A percentile compares a stretch with the other conserved stretches of the same genome.
Conservation (phyloP, 2,113 vertebrate genomes). For the Mormyrus lacerda region DNA sequence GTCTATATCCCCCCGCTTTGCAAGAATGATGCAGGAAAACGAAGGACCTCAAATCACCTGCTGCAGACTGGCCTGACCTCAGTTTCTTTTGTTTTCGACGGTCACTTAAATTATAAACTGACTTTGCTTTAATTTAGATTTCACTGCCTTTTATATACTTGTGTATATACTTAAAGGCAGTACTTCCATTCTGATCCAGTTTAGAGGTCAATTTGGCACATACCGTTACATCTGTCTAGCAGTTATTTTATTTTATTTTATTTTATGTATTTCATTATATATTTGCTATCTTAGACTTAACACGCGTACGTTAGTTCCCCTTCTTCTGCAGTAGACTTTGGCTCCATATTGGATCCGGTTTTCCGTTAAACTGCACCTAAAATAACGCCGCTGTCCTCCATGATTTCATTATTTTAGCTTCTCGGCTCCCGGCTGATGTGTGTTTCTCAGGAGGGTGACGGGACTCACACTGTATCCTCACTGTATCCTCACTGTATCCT, state of each 20-base stretch:
- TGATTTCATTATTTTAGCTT: not conserved
- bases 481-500: not conserved
- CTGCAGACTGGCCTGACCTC: not conserved
- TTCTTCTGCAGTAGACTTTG: not conserved
- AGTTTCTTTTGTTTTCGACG: not conserved
- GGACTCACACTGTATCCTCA: not conserved
- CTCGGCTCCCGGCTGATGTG: not conserved
- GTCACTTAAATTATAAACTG: not conserved
- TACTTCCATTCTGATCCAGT: not conserved
- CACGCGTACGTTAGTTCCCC: not conserved
- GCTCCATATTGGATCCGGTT: not conserved
- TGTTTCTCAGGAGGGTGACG: not conserved
- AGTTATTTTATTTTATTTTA: too few species aligned
- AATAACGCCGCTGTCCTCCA: not conserved
- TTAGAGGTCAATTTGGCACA: not conserved
- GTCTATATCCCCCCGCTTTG: not conserved
- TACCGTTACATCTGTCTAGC: not conserved
- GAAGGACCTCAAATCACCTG: not conserved
- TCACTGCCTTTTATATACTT: not conserved
- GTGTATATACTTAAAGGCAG: not conserved
- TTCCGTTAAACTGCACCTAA: not conserved
- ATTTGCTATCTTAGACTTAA: not conserved
- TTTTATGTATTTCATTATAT: too few species aligned
- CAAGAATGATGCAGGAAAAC: not conserved
- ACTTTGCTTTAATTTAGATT: not conserved